Evolutionary conservation across 2,113 vertebrate genomes (phyloP).

Genomic region (Dinomys branickii): DNA sequence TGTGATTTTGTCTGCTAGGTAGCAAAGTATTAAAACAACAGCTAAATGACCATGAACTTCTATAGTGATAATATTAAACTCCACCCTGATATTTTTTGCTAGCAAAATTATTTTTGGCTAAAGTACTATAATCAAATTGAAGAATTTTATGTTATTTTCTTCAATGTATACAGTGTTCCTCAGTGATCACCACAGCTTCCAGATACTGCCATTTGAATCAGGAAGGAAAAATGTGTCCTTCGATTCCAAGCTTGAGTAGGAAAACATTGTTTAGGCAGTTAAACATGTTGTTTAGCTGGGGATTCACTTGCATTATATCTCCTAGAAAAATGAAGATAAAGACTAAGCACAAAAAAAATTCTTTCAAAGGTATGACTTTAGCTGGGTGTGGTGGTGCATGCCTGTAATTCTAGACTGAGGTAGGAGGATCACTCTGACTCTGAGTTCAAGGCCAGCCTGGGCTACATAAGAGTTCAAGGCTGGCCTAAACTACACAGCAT

Average conservation of each 20-base stretch:
- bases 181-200: conserved; percentile 10
- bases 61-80: background rate
- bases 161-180: conserved; percentile 32
- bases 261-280: conserved; percentile 34
- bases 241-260: background rate
- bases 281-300: conserved; percentile 9
- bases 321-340: background rate
- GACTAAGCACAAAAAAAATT: conserved; percentile 34
- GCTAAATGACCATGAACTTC: background rate
- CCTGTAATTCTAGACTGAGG: background rate
- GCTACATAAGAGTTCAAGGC: background rate
- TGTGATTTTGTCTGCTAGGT: conserved; percentile 8
- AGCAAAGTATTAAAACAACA: conserved; percentile 37
- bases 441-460: background rate
- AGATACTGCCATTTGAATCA: background rate
- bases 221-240: conserved; percentile 9
- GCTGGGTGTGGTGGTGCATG: background rate
- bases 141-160: background rate
- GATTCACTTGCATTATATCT: conserved; percentile 13
- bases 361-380: conserved; percentile 3
- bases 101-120: conserved; percentile 37
- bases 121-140: conserved; percentile 40
- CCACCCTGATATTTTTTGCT: conserved; percentile 17
- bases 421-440: background rate
- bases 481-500: background rate